These are phyloP conservation scores for Eubasilissa splendida DNA, from an alignment of 2,888 invertebrate species.

Conservation along the genomic window DNA sequence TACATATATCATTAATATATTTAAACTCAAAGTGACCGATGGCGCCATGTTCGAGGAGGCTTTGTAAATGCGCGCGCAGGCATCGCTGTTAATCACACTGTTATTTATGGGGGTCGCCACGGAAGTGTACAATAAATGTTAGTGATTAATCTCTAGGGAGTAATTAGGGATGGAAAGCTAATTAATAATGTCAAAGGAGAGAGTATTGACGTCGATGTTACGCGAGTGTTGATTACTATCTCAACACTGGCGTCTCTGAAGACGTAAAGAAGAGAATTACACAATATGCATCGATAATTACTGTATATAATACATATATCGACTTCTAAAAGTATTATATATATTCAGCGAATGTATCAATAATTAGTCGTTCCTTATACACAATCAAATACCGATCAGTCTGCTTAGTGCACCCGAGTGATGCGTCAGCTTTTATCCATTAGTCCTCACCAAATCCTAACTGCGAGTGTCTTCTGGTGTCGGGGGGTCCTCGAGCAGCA, in stretches of 20 bases:
- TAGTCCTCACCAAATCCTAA: not conserved
- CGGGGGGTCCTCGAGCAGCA: conserved; percentile 42
- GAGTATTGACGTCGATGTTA: conserved; percentile 17
- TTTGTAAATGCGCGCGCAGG: conserved; percentile 11
- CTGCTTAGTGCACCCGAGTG: not conserved
- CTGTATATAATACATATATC: too few species aligned
- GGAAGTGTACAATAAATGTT: conserved; percentile 24
- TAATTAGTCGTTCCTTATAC: too few species aligned
- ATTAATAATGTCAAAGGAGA: conserved; percentile 6
- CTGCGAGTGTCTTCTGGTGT: not conserved
- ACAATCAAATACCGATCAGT: too few species aligned
- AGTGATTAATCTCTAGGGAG: conserved; percentile 16
- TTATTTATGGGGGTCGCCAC: conserved; percentile 34
- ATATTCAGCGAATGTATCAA: too few species aligned
- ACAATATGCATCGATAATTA: too few species aligned
- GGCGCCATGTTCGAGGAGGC: not conserved
- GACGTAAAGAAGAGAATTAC: not conserved
- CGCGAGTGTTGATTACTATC: not conserved
- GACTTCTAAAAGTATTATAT: too few species aligned
- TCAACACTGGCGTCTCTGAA: conserved; percentile 7
- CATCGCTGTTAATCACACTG: conserved; percentile 6
- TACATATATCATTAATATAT: not conserved
- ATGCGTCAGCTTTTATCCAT: conserved; percentile 9
- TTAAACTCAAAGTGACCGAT: not conserved
- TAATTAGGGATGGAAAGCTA: conserved; percentile 46